phyloP scores from a whole-genome alignment of 2,113 vertebrate genomes.

The Chloroceryle aenea region DNA sequence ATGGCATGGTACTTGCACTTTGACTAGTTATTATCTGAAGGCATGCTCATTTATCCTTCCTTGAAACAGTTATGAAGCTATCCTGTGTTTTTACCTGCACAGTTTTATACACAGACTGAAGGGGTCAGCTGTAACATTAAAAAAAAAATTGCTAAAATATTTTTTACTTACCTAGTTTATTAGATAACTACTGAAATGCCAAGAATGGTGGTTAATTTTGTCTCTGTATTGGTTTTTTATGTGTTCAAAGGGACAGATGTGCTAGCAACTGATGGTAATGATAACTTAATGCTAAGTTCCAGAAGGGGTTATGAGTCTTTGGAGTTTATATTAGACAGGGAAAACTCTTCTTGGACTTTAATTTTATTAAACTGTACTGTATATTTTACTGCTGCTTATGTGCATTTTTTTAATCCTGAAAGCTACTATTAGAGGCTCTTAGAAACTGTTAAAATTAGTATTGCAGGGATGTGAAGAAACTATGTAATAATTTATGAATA shows the following conservation, averaged over 20 bases:
- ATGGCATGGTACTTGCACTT: conserved; percentile 8
- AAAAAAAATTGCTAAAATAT: background rate
- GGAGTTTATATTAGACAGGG: background rate
- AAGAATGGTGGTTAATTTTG: background rate
- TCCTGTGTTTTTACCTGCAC: background rate
- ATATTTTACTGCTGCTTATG: background rate
- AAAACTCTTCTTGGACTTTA: background rate
- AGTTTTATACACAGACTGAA: background rate
- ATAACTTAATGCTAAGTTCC: background rate
- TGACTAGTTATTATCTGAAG: conserved; percentile 65
- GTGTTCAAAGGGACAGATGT: background rate
- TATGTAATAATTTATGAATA: conserved; percentile 51
- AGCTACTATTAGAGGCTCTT: background rate
- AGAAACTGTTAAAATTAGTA: conserved; percentile 37
- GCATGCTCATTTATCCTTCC: conserved; percentile 25
- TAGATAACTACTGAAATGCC: background rate
- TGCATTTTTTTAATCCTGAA: background rate
- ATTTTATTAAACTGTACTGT: background rate
- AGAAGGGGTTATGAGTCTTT: background rate
- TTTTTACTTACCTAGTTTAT: background rate
- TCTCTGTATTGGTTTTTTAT: background rate
- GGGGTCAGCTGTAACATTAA: background rate
- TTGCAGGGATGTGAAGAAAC: background rate
- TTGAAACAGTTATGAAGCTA: background rate
- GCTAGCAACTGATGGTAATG: background rate